Percentiles rank a stretch among this genome's conserved stretches.
Conservation (phyloP, 2,888 invertebrate species). For the Agonum fuliginosum region DNA sequence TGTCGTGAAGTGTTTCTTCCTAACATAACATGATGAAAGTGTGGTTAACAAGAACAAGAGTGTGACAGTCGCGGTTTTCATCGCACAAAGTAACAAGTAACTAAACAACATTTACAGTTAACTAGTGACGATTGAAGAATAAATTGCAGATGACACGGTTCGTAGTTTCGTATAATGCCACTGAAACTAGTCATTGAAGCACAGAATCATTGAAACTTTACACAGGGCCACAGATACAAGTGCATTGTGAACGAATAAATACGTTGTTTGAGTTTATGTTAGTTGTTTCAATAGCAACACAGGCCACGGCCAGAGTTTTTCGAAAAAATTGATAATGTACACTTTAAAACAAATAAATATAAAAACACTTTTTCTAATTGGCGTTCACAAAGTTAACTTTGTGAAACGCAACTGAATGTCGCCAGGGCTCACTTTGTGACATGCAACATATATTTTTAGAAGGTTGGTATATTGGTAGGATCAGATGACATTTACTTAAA, state of each 20-base stretch:
- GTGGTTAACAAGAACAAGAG: not conserved
- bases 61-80: not conserved
- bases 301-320: too few relatives aligned
- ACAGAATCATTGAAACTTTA: slow-evolving; percentile 16
- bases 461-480: too few relatives aligned
- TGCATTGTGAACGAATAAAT: not conserved
- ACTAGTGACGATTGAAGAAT: slow-evolving; percentile 26
- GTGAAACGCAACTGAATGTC: too few relatives aligned
- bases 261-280: too few relatives aligned
- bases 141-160: slow-evolving; percentile 38
- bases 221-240: not conserved
- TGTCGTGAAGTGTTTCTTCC: not conserved
- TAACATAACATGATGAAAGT: slow-evolving; percentile 18
- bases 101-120: slow-evolving; percentile 27
- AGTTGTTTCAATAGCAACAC: too few relatives aligned
- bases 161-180: slow-evolving; percentile 31
- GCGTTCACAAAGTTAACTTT: too few relatives aligned
- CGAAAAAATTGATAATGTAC: too few relatives aligned
- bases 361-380: too few relatives aligned
- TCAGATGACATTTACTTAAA: too few relatives aligned
- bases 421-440: too few relatives aligned
- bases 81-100: not conserved
- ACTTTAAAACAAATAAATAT: too few relatives aligned
- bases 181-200: slow-evolving; percentile 11
- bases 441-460: too few relatives aligned